These are phyloP conservation scores for Apoda limacodes DNA, from an alignment of 2,888 invertebrate species.

Conservation along the genomic window DNA sequence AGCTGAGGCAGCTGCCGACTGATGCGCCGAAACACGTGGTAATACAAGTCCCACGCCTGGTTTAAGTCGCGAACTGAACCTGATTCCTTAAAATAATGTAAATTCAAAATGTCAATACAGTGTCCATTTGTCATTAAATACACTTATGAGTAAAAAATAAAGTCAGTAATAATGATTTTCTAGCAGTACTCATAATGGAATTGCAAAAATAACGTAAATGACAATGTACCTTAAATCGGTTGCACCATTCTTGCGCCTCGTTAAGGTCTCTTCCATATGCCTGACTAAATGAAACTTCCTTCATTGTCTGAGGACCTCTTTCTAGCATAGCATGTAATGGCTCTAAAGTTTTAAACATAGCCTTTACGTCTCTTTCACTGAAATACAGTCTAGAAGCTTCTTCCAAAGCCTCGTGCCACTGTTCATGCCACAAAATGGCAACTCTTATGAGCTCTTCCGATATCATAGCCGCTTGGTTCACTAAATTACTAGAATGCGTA, in stretches of 20 bases:
- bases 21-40: constrained; percentile 97
- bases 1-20: constrained; percentile 94
- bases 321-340: constrained; percentile 96
- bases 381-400: constrained; percentile 95
- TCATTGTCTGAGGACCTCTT: constrained; percentile 93
- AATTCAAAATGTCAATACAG: too few relatives aligned
- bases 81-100: too few relatives aligned
- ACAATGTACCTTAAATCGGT: constrained; percentile 77
- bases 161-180: too few relatives aligned
- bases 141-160: too few relatives aligned
- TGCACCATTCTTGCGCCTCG: constrained; percentile 97
- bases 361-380: constrained; percentile 94
- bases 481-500: constrained; percentile 91
- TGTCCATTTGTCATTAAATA: too few relatives aligned
- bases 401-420: constrained; percentile 98
- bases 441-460: constrained; percentile 97
- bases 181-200: neutral
- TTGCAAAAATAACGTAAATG: neutral
- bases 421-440: constrained; percentile 99
- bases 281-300: constrained; percentile 97
- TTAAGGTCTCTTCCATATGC: constrained; percentile 95
- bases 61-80: constrained; percentile 92
- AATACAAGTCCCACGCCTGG: constrained; percentile 99
- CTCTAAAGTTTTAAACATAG: constrained; percentile 96
- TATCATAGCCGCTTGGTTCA: constrained; percentile 96